phyloP scores from a whole-genome alignment of 2,888 invertebrate species.

The Erebia epiphron region DNA sequence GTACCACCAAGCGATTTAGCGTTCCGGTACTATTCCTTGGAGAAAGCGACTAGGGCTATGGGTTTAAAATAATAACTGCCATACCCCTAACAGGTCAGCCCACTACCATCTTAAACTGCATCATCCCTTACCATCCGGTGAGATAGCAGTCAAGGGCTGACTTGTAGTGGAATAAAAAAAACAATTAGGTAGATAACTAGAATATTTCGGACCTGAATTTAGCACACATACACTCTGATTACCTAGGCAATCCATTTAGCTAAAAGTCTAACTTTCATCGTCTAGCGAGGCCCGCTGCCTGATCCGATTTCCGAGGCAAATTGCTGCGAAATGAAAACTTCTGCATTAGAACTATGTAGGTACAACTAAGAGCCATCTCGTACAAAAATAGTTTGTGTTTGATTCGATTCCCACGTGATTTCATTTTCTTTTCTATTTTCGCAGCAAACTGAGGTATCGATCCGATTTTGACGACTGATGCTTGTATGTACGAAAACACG shows the following conservation, averaged over 20 bases:
- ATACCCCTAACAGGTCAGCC: no score
- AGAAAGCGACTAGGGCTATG: no score
- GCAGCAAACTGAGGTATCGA: background rate
- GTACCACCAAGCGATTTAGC: no score
- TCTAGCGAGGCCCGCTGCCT: conserved; percentile 3
- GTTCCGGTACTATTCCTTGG: no score
- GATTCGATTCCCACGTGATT: conserved; percentile 9
- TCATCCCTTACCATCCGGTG: no score
- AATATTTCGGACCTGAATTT: background rate
- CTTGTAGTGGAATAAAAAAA: no score
- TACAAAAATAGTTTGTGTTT: background rate
- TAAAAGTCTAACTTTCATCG: conserved; percentile 19
- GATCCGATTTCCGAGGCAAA: conserved; percentile 19
- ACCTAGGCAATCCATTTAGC: conserved; percentile 14
- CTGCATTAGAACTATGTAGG: background rate
- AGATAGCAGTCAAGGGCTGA: no score
- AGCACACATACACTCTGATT: conserved; percentile 10
- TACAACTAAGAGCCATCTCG: background rate
- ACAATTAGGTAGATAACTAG: no score
- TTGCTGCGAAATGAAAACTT: conserved; percentile 22
- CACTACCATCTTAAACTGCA: no score
- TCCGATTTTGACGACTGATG: no score
- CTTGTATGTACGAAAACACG: no score
- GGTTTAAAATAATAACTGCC: no score
- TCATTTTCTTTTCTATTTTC: conserved; percentile 5